Percentiles rank a stretch among this genome's conserved stretches.
These are phyloP conservation scores for Mythimna albipuncta DNA, from an alignment of 2,888 invertebrate genomes.

Conservation along the genomic window DNA sequence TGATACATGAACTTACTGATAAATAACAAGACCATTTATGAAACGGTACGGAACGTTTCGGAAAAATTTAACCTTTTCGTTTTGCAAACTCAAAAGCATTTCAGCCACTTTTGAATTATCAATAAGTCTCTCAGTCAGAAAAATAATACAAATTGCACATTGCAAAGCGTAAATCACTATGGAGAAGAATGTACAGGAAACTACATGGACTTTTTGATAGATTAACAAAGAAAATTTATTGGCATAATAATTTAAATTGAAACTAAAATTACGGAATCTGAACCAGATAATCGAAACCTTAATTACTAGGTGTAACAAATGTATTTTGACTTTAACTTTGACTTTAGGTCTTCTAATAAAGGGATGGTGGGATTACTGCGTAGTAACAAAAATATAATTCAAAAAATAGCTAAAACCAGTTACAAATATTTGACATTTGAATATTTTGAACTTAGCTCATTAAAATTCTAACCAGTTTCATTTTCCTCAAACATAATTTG, in stretches of 20 bases:
- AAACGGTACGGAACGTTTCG: no score
- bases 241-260: background rate
- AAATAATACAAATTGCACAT: no score
- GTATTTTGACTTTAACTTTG: no score
- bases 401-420: background rate
- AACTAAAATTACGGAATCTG: background rate
- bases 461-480: constrained; percentile 8
- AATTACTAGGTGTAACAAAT: background rate
- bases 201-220: no score
- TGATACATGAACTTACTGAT: background rate
- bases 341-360: background rate
- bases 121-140: no score
- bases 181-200: no score
- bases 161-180: no score
- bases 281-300: background rate
- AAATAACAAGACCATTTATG: background rate
- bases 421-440: constrained; percentile 2
- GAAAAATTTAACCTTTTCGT: background rate
- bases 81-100: no score
- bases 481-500: constrained; percentile 3
- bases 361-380: background rate
- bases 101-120: no score
- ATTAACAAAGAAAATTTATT: background rate
- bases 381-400: background rate
- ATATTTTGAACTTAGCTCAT: constrained; percentile 16